These are phyloP conservation scores for Oryzaephilus surinamensis DNA, from an alignment of 1,140 invertebrate species.

Conservation along the genomic window DNA sequence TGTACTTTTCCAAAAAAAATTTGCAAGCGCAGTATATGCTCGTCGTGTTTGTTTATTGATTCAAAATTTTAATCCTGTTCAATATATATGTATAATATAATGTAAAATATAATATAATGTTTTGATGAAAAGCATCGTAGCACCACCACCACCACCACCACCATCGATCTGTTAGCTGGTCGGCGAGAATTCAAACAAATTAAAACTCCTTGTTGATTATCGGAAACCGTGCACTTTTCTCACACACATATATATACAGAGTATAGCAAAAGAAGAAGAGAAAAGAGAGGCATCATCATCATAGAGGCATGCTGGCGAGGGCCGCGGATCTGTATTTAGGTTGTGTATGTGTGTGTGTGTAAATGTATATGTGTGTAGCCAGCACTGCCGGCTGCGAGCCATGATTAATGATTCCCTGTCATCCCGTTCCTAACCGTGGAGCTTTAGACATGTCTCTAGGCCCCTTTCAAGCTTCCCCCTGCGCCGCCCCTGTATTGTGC, in stretches of 20 bases:
- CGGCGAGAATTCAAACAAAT: slow-evolving; percentile 26
- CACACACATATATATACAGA: slow-evolving; percentile 9
- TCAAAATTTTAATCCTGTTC: too few relatives aligned
- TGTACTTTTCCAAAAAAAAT: too few relatives aligned
- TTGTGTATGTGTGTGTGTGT: too few relatives aligned
- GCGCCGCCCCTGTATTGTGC: slow-evolving; percentile 28
- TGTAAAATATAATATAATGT: too few relatives aligned
- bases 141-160: too few relatives aligned
- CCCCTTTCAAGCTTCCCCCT: slow-evolving; percentile 23
- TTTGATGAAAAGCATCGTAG: too few relatives aligned
- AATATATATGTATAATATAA: too few relatives aligned
- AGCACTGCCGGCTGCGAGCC: slow-evolving; percentile 29
- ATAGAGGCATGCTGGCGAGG: slow-evolving; percentile 10
- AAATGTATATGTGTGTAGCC: slow-evolving; percentile 33
- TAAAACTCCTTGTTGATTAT: slow-evolving; percentile 31
- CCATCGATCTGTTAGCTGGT: slow-evolving; percentile 8
- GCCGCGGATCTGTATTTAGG: slow-evolving; percentile 29
- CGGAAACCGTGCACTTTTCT: slow-evolving; percentile 28
- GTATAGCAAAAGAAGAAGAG: too few relatives aligned
- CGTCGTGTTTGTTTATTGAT: too few relatives aligned
- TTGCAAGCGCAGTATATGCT: too few relatives aligned
- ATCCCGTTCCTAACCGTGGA: slow-evolving; percentile 33
- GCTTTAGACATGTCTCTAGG: slow-evolving; percentile 36
- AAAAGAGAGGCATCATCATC: too few relatives aligned
- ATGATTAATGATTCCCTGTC: slow-evolving; percentile 35